phyloP scores from a whole-genome alignment of 1,140 invertebrate species.

The Zaprionus inermis region DNA sequence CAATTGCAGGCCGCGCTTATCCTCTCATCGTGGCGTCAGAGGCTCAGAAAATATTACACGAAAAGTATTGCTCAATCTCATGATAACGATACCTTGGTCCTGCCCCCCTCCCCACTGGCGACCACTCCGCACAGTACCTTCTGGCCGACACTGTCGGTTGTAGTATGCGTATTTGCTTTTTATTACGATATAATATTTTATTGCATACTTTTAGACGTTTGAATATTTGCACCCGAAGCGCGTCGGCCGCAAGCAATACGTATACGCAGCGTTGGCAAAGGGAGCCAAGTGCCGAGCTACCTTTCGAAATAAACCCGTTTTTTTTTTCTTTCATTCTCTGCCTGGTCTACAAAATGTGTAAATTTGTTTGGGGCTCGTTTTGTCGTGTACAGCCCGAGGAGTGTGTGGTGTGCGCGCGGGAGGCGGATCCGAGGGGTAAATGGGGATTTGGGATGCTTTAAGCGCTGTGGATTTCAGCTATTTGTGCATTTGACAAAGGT shows the following conservation, averaged over 20 bases:
- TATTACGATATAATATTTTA: conserved; percentile 81
- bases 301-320: conserved; percentile 43
- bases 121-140: conserved; percentile 12
- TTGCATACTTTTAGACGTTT: conserved; percentile 75
- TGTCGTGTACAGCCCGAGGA: conserved; percentile 46
- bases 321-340: conserved; percentile 9
- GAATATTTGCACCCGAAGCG: conserved; percentile 51
- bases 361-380: conserved; percentile 71
- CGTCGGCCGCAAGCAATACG: conserved; percentile 1
- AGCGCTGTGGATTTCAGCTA: conserved; percentile 70
- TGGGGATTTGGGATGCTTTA: conserved; percentile 19
- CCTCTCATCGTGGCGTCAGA: conserved; percentile 35
- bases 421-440: not conserved
- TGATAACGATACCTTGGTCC: conserved; percentile 45
- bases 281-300: conserved; percentile 31
- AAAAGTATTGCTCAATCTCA: conserved; percentile 74
- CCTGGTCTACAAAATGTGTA: conserved; percentile 62
- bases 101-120: not conserved
- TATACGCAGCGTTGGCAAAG: conserved; percentile 16
- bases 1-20: conserved; percentile 43
- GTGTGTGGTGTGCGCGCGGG: conserved; percentile 8
- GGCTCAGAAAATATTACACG: conserved; percentile 51
- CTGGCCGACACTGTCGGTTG: conserved; percentile 24
- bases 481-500: conserved; percentile 81
- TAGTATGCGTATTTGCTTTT: conserved; percentile 56